Percentiles rank a stretch among this genome's conserved stretches.
phyloP scores from a whole-genome alignment of 2,888 invertebrate species.

The Acheta domesticus region DNA sequence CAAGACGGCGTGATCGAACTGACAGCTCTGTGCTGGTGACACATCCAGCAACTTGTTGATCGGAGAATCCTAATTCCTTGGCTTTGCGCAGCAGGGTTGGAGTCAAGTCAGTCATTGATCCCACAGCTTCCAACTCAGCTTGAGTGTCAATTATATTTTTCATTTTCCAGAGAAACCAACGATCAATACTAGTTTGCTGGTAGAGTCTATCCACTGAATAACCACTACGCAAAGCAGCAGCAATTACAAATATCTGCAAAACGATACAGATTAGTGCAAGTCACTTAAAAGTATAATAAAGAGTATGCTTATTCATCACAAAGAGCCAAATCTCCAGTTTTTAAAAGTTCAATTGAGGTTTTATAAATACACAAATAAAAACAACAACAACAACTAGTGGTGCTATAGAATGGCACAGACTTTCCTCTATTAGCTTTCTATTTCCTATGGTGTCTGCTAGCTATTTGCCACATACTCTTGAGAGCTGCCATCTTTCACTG shows the following conservation, averaged over 20 bases:
- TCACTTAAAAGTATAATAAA: no score
- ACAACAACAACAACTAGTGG: no score
- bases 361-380: no score
- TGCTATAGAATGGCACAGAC: no score
- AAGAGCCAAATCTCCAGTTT: no score
- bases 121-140: constrained; percentile 60
- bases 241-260: constrained; percentile 85
- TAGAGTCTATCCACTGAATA: constrained; percentile 83
- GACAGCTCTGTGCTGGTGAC: constrained; percentile 85
- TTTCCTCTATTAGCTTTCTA: no score
- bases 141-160: constrained; percentile 82
- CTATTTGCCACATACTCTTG: no score
- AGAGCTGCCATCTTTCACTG: no score
- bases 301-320: no score
- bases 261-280: no score
- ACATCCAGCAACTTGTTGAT: constrained; percentile 88
- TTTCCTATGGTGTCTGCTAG: no score
- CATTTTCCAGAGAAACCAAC: constrained; percentile 95
- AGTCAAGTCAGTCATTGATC: constrained; percentile 57
- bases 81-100: constrained; percentile 67
- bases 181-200: constrained; percentile 91
- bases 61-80: constrained; percentile 94
- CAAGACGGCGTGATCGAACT: constrained; percentile 71
- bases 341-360: no score
- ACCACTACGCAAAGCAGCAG: constrained; percentile 81